These are phyloP conservation scores for Littorina saxatilis DNA, from an alignment of 1,140 invertebrate genomes.

Conservation along the genomic window DNA sequence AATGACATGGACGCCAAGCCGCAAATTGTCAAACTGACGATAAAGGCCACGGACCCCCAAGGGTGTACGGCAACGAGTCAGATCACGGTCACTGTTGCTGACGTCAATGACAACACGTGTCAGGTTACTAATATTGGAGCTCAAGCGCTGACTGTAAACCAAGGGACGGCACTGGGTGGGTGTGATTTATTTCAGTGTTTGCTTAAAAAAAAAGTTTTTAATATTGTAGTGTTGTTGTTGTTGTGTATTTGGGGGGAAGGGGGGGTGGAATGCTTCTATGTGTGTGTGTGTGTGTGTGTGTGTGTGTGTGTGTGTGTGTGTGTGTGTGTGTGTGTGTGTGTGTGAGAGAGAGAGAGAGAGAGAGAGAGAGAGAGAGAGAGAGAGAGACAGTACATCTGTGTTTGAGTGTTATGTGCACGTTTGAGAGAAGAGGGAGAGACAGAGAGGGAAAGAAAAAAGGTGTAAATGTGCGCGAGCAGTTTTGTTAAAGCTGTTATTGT, in stretches of 20 bases:
- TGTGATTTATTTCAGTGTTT: neutral
- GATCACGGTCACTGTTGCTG: constrained; percentile 30
- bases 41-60: constrained; percentile 29
- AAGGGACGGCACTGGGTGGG: neutral
- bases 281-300: too few relatives aligned
- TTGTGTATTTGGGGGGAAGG: too few relatives aligned
- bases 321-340: neutral
- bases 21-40: neutral
- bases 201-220: too few relatives aligned
- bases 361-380: neutral
- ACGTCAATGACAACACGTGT: constrained; percentile 44
- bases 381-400: too few relatives aligned
- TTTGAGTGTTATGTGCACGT: too few relatives aligned
- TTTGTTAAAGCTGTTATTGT: too few relatives aligned
- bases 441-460: too few relatives aligned
- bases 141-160: neutral
- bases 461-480: too few relatives aligned
- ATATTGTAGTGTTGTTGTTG: neutral
- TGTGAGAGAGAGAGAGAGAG: neutral
- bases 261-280: too few relatives aligned
- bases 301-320: neutral
- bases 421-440: too few relatives aligned
- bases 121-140: neutral
- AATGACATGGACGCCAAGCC: constrained; percentile 7
- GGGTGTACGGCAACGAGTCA: constrained; percentile 25